These are phyloP conservation scores for Laticauda colubrina DNA, from an alignment of 2,113 vertebrate species.

Conservation along the genomic window DNA sequence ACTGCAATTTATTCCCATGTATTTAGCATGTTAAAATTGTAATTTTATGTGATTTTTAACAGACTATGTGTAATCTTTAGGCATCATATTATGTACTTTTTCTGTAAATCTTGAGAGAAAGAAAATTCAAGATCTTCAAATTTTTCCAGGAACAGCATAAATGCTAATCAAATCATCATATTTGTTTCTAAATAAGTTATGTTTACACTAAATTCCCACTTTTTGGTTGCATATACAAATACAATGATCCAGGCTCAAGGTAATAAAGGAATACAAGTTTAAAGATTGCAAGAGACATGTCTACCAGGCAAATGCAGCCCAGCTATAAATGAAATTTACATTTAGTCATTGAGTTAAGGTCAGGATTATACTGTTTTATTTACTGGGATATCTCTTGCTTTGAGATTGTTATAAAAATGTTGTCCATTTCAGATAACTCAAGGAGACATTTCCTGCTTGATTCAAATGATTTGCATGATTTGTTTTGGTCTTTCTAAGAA, in stretches of 20 bases:
- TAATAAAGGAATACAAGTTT: neutral
- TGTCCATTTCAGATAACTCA: neutral
- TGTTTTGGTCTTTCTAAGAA: neutral
- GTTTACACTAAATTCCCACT: neutral
- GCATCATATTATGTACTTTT: neutral
- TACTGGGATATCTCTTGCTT: neutral
- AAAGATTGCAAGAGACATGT: neutral
- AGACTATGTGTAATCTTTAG: neutral
- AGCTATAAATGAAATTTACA: neutral
- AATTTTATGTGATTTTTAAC: neutral
- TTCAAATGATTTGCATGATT: neutral
- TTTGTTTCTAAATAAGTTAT: neutral
- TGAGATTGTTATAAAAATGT: neutral
- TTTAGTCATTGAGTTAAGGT: neutral
- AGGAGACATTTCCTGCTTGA: neutral
- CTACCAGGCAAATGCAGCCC: neutral
- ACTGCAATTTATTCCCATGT: neutral
- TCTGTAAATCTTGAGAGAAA: neutral
- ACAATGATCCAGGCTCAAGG: neutral
- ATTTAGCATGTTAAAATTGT: neutral
- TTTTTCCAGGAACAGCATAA: neutral
- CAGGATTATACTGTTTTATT: neutral
- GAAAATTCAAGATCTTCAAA: neutral
- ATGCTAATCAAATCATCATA: neutral
- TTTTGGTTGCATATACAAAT: neutral